phyloP scores from a whole-genome alignment of 2,113 vertebrate genomes.

The zebrafish (Danio rerio) region GRCz12tu NC_133181.1:54207001-54207500 shows the following conservation, averaged over 20 bases:
- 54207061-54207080: not conserved
- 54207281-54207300: conserved; percentile 95
- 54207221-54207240: conserved; percentile 74
- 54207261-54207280: conserved; percentile 83
- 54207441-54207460: not conserved
- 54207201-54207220: conserved; percentile 68
- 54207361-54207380: not conserved
- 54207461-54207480: too few species aligned
- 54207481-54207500: too few species aligned
- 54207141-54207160: conserved; percentile 79
- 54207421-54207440: not conserved
- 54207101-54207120: too few species aligned
- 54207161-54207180: conserved; percentile 80
- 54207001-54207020: conserved; percentile 86
- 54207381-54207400: not conserved
- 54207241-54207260: conserved; percentile 71
- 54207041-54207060: conserved; percentile 66
- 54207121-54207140: conserved; percentile 84
- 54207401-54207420: not conserved
- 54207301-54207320: conserved; percentile 92
- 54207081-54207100: not conserved
- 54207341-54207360: conserved; percentile 84
- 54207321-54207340: conserved; percentile 90
- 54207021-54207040: conserved; percentile 77
- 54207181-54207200: conserved; percentile 75